phyloP scores from a whole-genome alignment of 2,888 invertebrate genomes.

The Napeogenes sylphis region DNA sequence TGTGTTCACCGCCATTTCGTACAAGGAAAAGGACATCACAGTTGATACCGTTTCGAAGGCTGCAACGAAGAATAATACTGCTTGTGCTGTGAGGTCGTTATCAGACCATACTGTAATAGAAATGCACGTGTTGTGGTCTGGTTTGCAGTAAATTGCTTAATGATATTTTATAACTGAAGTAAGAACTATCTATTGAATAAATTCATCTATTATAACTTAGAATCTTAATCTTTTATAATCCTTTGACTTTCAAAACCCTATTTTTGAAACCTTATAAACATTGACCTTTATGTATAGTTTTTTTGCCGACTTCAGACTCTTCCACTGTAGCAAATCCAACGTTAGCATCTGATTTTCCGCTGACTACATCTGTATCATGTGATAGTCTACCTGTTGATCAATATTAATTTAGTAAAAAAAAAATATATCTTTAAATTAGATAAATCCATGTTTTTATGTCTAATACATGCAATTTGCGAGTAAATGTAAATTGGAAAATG shows the following conservation, averaged over 20 bases:
- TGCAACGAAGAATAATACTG: conserved; percentile 74
- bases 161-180: too few relatives aligned
- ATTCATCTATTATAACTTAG: too few relatives aligned
- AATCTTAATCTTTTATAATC: too few relatives aligned
- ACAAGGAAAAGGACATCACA: conserved; percentile 69
- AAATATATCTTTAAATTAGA: background rate
- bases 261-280: background rate
- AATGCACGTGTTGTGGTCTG: too few relatives aligned
- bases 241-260: too few relatives aligned
- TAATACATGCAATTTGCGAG: too few relatives aligned
- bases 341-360: conserved; percentile 29
- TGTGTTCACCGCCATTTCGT: conserved; percentile 78
- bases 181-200: too few relatives aligned
- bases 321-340: conserved; percentile 64
- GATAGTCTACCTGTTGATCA: conserved; percentile 41
- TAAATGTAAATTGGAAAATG: too few relatives aligned
- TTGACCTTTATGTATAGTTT: conserved; percentile 44
- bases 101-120: conserved; percentile 52
- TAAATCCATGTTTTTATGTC: too few relatives aligned
- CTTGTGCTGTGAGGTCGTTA: conserved; percentile 66
- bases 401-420: background rate
- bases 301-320: conserved; percentile 56
- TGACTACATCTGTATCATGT: conserved; percentile 39
- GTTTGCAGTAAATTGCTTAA: too few relatives aligned
- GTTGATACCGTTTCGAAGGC: conserved; percentile 74